Base-by-base conservation (phyloP, 2,113 vertebrate genomes). In the Festucalex cinctus region DNA sequence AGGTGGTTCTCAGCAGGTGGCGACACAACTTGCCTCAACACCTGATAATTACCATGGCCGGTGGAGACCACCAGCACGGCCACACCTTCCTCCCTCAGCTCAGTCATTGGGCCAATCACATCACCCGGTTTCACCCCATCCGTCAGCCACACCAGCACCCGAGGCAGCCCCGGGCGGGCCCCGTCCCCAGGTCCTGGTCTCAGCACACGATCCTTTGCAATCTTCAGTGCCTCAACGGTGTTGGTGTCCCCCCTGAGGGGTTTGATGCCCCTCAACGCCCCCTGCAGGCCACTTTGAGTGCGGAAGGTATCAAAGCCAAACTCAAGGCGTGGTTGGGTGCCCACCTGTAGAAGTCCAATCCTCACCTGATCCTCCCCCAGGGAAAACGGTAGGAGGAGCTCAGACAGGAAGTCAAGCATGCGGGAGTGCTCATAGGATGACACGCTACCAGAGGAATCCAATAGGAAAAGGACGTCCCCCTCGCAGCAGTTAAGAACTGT, bases 361-460 rank as follows among this genome's bases (percentile, higher is more conserved):
- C 91, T 94, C 17, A 99, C 93, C 9, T 95, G 91, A 9, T 72
- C 88, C 0, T 93, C 89, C 5, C 94, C 93, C 1, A 98, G 83
- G 2, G 93, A 91, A 84, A 98, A 94, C 0, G 93, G 93, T 0
- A 78, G 88, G 12, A 94, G 73, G 20, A 99, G 93, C 70, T 94
- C 94, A 6, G 94, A 93, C 69, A 99, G 87, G 84, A 99, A 99
- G 51, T 90, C 75, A 51, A 94, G 94, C 82, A 98, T 93, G 36
- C 73, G 91, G 66, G 92, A 92, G 82, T 96, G 95, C 74, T 99
- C 97, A 9, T 98, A 95, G 74, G 91, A 94, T 0, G 95, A 94
- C 71, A 98, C 92, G 0, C 97, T 99, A 63, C 95, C 95, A 0
- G 95, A 99, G 79, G 96, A 97, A 83, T 99, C 97, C 87, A 99